phyloP scores from a whole-genome alignment of 2,888 invertebrate genomes.

The Griposia aprilina region DNA sequence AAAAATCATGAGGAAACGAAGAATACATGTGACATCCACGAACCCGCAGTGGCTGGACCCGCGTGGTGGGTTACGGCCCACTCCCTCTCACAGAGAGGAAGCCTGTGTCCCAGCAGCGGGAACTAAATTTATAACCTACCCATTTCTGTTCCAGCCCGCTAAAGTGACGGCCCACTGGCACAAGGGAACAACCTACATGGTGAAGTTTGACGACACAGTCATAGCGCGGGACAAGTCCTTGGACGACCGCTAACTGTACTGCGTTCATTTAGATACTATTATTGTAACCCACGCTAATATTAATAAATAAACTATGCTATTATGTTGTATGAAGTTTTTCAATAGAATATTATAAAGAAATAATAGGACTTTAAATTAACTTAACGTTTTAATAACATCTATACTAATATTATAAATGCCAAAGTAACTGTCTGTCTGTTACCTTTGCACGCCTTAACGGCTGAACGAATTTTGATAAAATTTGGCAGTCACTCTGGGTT shows the following conservation, averaged over 20 bases:
- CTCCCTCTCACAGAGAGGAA: too few relatives aligned
- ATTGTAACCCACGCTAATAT: conserved; percentile 27
- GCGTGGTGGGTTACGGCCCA: too few relatives aligned
- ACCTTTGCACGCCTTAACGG: too few relatives aligned
- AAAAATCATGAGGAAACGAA: too few relatives aligned
- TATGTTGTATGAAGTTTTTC: conserved; percentile 22
- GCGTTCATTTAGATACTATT: conserved; percentile 5
- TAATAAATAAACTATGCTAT: conserved; percentile 40
- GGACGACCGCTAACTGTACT: conserved; percentile 94
- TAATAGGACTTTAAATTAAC: conserved; percentile 11
- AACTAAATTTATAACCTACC: neutral
- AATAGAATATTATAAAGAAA: conserved; percentile 13
- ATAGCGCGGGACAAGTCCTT: conserved; percentile 97
- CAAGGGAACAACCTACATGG: conserved; percentile 99
- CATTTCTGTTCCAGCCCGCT: conserved; percentile 94
- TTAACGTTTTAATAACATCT: conserved; percentile 2
- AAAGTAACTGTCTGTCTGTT: neutral
- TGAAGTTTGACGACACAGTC: conserved; percentile 98
- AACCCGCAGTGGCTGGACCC: too few relatives aligned
- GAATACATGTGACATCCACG: too few relatives aligned
- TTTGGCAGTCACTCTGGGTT: neutral
- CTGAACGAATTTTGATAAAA: neutral
- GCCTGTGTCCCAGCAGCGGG: too few relatives aligned
- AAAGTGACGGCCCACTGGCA: conserved; percentile 99
- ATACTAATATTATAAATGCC: neutral